Evolutionary conservation across 2,797 vertebrate species (phyloP).

Genomic region (Pogonophryne albipinna): DNA sequence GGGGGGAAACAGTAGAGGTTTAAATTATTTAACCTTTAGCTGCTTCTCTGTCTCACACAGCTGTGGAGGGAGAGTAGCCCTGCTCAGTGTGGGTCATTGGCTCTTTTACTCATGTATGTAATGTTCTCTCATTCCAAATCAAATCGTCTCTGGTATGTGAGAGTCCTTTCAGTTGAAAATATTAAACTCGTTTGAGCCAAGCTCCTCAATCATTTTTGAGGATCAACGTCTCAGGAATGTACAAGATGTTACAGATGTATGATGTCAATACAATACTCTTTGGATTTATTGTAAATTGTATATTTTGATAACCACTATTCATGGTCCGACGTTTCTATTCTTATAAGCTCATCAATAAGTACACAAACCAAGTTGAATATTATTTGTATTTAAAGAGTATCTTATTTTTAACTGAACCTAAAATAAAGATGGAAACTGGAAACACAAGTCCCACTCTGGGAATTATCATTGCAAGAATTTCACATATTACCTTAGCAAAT

Average conservation of each 20-base stretch:
- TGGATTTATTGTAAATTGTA: too few species aligned
- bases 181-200: neutral
- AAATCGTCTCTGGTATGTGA: neutral
- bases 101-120: neutral
- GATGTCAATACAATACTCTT: neutral
- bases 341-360: neutral
- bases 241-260: neutral
- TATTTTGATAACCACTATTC: too few species aligned
- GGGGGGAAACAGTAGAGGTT: neutral
- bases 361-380: neutral
- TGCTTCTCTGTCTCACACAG: constrained; percentile 13
- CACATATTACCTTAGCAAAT: neutral
- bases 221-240: neutral
- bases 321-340: too few species aligned
- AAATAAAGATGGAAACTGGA: too few species aligned
- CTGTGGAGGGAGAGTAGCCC: neutral
- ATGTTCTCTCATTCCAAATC: constrained; percentile 20
- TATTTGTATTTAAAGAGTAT: neutral
- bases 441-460: too few species aligned
- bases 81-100: neutral
- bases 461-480: neutral
- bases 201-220: neutral
- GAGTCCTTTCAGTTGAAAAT: constrained; percentile 1
- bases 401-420: neutral
- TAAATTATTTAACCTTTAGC: constrained; percentile 26